A percentile compares a stretch with the other conserved stretches of the same genome.
These are phyloP conservation scores for Chamaea fasciata DNA, from an alignment of 2,113 vertebrate species.

Conservation along the genomic window DNA sequence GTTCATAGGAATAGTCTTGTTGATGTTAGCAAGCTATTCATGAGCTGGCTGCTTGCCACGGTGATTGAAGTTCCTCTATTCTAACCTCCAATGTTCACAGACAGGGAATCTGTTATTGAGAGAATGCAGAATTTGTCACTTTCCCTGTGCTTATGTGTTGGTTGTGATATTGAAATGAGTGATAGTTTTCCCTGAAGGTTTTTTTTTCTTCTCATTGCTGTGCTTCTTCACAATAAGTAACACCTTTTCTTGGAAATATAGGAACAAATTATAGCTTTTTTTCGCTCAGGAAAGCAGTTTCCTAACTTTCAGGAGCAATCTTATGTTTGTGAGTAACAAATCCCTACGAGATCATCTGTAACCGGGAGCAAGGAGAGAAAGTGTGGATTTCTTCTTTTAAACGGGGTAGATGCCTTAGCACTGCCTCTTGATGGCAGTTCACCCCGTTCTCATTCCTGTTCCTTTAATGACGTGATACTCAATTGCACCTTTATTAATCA, in stretches of 20 bases:
- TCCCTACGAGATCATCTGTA: not conserved
- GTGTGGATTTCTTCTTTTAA: not conserved
- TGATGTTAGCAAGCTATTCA: constrained; percentile 58
- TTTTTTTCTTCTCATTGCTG: constrained; percentile 10
- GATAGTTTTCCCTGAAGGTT: not conserved
- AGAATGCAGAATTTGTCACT: constrained; percentile 57
- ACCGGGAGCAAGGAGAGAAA: not conserved
- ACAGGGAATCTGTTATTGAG: constrained; percentile 47
- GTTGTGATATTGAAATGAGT: constrained; percentile 62
- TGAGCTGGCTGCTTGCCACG: constrained; percentile 36
- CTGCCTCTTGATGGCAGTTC: constrained; percentile 4
- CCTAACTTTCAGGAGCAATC: not conserved
- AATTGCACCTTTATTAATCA: constrained; percentile 60
- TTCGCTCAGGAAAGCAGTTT: not conserved
- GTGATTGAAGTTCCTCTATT: constrained; percentile 36
- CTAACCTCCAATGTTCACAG: constrained; percentile 6
- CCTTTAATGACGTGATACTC: constrained; percentile 48
- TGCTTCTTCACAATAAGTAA: not conserved
- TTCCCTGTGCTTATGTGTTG: not conserved
- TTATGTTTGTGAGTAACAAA: not conserved
- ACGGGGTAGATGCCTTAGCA: not conserved
- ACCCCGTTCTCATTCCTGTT: not conserved
- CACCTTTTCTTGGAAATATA: not conserved
- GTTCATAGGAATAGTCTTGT: constrained; percentile 59
- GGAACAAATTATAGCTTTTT: not conserved